A percentile compares a stretch with the other conserved stretches of the same genome.
phyloP scores from a whole-genome alignment of 1,140 invertebrate species.

The Philotrypesis tridentata region DNA sequence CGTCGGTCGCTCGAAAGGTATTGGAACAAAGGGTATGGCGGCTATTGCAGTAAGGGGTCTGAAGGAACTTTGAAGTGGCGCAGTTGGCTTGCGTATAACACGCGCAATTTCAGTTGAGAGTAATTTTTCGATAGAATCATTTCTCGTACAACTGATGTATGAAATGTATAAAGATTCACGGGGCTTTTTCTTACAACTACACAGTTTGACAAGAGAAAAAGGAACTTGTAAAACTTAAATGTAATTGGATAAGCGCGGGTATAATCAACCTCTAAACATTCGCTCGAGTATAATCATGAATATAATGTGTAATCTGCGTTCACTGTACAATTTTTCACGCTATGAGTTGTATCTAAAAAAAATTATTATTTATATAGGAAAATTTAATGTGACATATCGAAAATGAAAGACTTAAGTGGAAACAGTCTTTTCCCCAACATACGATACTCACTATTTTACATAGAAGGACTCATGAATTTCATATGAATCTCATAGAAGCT shows the following conservation, averaged over 20 bases:
- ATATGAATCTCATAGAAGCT: no score
- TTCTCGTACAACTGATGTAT: not conserved
- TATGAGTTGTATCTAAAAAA: no score
- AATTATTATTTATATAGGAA: no score
- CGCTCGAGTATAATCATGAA: not conserved
- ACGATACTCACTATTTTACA: no score
- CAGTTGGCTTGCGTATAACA: not conserved
- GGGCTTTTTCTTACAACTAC: not conserved
- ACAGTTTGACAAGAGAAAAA: not conserved
- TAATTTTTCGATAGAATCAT: no score
- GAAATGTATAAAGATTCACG: no score
- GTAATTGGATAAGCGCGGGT: conserved; percentile 1
- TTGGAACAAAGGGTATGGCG: not conserved
- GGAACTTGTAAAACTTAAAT: not conserved
- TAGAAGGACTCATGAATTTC: no score
- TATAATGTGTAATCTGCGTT: no score
- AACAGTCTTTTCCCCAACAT: no score
- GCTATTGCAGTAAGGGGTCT: not conserved
- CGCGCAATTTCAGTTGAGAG: not conserved
- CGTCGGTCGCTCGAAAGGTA: not conserved
- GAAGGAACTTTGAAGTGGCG: not conserved
- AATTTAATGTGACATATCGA: no score
- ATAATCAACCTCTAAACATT: not conserved
- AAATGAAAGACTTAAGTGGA: no score
- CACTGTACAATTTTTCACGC: no score